Conservation (phyloP, 2,113 vertebrate genomes). For the Felis chaus region DNA sequence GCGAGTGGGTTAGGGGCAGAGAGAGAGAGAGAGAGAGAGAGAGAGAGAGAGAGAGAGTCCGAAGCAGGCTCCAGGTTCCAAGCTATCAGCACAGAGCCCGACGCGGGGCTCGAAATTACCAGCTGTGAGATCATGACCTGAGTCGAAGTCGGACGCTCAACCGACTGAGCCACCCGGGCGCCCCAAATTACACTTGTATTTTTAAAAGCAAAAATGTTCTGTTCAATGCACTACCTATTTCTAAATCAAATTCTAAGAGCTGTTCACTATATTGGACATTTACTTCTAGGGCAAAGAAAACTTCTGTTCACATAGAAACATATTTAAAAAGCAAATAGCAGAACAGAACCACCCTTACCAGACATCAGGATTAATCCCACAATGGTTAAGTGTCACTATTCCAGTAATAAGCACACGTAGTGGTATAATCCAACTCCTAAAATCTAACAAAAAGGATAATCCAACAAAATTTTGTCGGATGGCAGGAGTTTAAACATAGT, state of each 20-base stretch:
- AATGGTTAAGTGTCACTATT: background rate
- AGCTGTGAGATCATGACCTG: background rate
- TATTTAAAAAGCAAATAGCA: background rate
- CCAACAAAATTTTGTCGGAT: conserved; percentile 64
- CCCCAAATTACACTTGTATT: background rate
- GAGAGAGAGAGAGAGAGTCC: background rate
- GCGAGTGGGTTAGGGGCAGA: too few species aligned
- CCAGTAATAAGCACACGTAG: conserved; percentile 63
- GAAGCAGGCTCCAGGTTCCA: background rate
- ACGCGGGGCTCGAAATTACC: background rate
- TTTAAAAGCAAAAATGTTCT: background rate
- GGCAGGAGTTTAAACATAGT: conserved; percentile 64
- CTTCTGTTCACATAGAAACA: background rate
- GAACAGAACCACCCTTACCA: background rate
- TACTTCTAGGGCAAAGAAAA: background rate
- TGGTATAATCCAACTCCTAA: conserved; percentile 64
- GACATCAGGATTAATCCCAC: background rate
- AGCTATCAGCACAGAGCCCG: background rate
- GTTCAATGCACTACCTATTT: background rate
- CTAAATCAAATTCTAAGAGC: background rate
- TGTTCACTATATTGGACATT: background rate
- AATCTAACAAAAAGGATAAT: conserved; percentile 79
- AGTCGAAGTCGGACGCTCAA: background rate
- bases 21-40: too few species aligned
- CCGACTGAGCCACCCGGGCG: background rate